Evolutionary conservation across 2,113 vertebrate genomes (phyloP).

Genomic region (Bubo bubo): DNA sequence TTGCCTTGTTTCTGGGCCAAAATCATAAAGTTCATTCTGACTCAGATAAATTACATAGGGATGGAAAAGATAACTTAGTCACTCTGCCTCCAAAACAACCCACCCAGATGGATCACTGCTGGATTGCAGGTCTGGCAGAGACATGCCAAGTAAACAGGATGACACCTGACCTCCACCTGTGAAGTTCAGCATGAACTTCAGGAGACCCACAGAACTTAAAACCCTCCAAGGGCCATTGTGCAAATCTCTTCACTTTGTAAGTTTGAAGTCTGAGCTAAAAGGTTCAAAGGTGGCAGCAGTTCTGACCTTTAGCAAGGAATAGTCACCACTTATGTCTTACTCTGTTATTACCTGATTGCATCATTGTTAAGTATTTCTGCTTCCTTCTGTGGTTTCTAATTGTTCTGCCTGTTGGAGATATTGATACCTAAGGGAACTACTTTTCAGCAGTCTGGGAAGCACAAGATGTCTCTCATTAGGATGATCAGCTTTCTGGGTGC

Average conservation of each 20-base stretch:
- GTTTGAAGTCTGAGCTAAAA: not conserved
- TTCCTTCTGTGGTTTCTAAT: not conserved
- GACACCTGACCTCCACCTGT: not conserved
- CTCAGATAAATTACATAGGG: not conserved
- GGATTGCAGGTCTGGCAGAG: not conserved
- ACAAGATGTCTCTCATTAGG: not conserved
- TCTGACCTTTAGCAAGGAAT: not conserved
- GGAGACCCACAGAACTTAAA: not conserved
- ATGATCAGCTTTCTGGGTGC: not conserved
- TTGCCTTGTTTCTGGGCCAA: not conserved
- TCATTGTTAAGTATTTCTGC: not conserved
- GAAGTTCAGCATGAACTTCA: not conserved
- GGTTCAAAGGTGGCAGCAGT: not conserved
- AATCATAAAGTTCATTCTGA: not conserved
- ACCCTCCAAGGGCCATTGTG: not conserved
- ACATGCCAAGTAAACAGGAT: not conserved
- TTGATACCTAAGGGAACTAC: not conserved
- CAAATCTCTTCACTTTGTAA: not conserved
- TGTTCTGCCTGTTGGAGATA: not conserved
- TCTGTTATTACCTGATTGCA: not conserved
- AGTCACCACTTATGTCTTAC: not conserved
- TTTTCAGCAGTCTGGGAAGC: not conserved
- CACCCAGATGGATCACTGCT: not conserved
- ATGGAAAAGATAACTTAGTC: not conserved
- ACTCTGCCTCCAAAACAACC: not conserved